These are phyloP conservation scores for Tetrapedia diversipes DNA, from an alignment of 2,888 invertebrate genomes.

Conservation along the genomic window DNA sequence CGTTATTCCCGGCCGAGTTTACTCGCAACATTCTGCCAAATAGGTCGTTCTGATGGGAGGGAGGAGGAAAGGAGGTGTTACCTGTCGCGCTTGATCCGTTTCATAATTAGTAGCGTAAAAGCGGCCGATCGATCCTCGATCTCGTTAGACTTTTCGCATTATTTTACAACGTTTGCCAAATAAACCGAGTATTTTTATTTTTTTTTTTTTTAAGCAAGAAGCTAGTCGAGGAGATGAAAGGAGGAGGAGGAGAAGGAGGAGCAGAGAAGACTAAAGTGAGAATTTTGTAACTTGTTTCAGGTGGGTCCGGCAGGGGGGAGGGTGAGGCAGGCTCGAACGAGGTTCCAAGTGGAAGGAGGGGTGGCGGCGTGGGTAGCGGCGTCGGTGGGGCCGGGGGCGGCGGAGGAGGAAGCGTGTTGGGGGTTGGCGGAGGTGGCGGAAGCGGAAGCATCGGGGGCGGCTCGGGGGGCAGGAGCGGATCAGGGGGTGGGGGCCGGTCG, in stretches of 20 bases:
- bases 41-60: no score
- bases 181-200: no score
- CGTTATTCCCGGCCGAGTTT: constrained; percentile 20
- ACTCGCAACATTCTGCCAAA: constrained; percentile 5
- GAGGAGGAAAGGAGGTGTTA: no score
- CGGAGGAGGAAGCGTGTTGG: constrained; percentile 72
- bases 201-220: no score
- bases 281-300: constrained; percentile 66
- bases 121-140: no score
- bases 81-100: no score
- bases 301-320: constrained; percentile 80
- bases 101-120: no score
- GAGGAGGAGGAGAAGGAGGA: not conserved
- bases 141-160: no score
- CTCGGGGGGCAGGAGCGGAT: constrained; percentile 70
- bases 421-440: constrained; percentile 69
- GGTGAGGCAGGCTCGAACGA: constrained; percentile 80
- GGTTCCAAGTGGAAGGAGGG: constrained; percentile 74
- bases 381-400: constrained; percentile 69
- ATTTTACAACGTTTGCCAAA: no score
- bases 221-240: not conserved
- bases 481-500: constrained; percentile 76
- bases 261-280: not conserved
- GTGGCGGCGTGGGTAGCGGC: constrained; percentile 72
- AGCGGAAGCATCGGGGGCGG: constrained; percentile 68